Evolutionary conservation across 2,888 invertebrate genomes (phyloP), one percentile per base, ranked within the genome.

Genomic region (Apotomis betuletana): DNA sequence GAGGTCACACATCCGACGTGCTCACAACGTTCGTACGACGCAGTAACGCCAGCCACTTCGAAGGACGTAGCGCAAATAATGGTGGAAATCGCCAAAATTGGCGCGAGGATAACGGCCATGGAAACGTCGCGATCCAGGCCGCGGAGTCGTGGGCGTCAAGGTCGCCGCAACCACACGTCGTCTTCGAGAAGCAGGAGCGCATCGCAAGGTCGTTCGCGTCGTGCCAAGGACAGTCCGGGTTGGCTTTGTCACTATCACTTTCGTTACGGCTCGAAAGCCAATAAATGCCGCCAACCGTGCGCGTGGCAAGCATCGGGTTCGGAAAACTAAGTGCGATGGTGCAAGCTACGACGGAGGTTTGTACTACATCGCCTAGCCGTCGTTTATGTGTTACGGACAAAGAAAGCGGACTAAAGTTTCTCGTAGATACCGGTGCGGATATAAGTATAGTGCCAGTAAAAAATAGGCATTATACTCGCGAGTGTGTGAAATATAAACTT

Each of bases 401-500:
- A 27, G 15, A 54, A n/a, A 54, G 13, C n/a, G 54, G 54, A 54
- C 54, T 54, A 13, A 54, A 54, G 5, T 54, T 54, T 54, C 13
- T 54, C 6, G 54, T 54, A 13, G 54, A 41, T 41, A 41, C 41
- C 41, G 54, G 54, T 13, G 54, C 54, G n/a, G 54, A 54, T 54
- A 13, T 54, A 36, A 36, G 38, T 6, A 41, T 59, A 6, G 8
- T 59, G 12, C 59, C 59, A 36, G 36, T 12, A 5, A 59, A 10
- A n/a, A 38, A 59, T 5, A 36, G 38, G 10, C 9, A 36, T n/a
- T 59, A 41, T 59, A n/a, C 10, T 38, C 8, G 41, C 41, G 41
- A 59, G 41, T 59, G 59, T 36, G 38, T 36, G 65, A 55, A 59
- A 64, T 71, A 71, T 58, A n/a, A n/a, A 62, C 52, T 74, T 8